Base-by-base conservation (phyloP, 1,140 invertebrate genomes). In the Heliconius hewitsoni region DNA sequence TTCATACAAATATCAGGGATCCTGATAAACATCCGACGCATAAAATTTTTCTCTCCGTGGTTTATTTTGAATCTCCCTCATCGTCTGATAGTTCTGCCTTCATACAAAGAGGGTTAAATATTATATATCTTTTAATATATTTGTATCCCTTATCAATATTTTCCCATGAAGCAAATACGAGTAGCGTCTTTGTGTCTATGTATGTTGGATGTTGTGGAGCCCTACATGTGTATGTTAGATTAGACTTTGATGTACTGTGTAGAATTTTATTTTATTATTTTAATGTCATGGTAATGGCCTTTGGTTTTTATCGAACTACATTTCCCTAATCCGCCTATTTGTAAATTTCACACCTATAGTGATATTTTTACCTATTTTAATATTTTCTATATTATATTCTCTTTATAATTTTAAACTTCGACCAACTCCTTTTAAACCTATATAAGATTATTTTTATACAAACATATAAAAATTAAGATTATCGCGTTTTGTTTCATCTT, bases 1-100 rank as follows among this genome's bases (percentile, higher is more conserved):
- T 80, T 18, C 60, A 27, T 80, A 6, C 23, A 73, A 73, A 76
- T 74, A 72, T 80, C 74, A 39, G 79, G 74, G 74, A 70, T 80
- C 19, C 71, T 80, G 0, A 3, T 80, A 30, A 52, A 55, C 9
- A 77, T 76, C 2, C 34, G 71, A 37, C 57, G 71, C 23, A 52
- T 76, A 3, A 66, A n/a, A n/a, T 66, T 66, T 39, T 76, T 76
- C 42, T 42, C 19, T 16, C 57, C 57, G 18, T 66, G 74, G 74
- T 76, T 76, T 66, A 46, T 76, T 39, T 66, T 70, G 13, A 76
- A 18, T 52, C 34, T 76, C 13, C 74, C 74, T 66, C 37, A 66
- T 13, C 57, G 57, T 66, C 57, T 23, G 19, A 23, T 42, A 66
- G 74, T 76, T 34, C 39, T 76, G 39, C 74, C 74, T n/a, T 23